phyloP scores from a whole-genome alignment of 2,888 invertebrate species.

The Arctia plantaginis region DNA sequence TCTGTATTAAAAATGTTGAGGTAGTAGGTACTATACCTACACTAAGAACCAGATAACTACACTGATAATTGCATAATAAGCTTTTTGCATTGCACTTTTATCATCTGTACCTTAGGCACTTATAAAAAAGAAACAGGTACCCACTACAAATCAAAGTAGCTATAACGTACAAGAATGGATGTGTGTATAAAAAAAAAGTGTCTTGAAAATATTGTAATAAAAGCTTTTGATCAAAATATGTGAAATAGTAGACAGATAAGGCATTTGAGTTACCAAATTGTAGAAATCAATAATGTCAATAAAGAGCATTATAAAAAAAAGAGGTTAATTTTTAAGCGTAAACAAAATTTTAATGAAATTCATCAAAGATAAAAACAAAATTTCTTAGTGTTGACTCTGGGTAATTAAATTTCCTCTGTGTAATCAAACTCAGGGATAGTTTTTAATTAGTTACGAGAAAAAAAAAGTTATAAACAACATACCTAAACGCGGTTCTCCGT shows the following conservation, averaged over 20 bases:
- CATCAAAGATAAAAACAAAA: constrained; percentile 29
- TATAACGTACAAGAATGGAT: no score
- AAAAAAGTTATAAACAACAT: constrained; percentile 51
- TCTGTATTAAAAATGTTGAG: background rate
- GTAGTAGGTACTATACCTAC: background rate
- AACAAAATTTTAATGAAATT: constrained; percentile 28
- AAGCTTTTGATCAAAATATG: background rate
- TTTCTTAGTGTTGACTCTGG: constrained; percentile 19
- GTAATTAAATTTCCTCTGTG: constrained; percentile 45
- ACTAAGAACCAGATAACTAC: no score
- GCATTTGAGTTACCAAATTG: background rate
- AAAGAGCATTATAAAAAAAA: constrained; percentile 20
- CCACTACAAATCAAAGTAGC: no score
- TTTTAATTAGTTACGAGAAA: constrained; percentile 51
- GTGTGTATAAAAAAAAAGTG: background rate
- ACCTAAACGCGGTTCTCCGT: constrained; percentile 58
- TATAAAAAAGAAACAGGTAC: background rate
- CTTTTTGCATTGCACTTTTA: background rate
- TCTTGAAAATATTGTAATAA: background rate
- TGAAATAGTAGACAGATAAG: background rate
- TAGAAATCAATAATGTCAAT: background rate
- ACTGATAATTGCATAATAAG: background rate
- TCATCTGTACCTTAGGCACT: background rate
- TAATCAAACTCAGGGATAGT: constrained; percentile 47
- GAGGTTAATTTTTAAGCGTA: constrained; percentile 12